phyloP scores from a whole-genome alignment of 2,113 vertebrate genomes.

The Datnioides undecimradiatus region DNA sequence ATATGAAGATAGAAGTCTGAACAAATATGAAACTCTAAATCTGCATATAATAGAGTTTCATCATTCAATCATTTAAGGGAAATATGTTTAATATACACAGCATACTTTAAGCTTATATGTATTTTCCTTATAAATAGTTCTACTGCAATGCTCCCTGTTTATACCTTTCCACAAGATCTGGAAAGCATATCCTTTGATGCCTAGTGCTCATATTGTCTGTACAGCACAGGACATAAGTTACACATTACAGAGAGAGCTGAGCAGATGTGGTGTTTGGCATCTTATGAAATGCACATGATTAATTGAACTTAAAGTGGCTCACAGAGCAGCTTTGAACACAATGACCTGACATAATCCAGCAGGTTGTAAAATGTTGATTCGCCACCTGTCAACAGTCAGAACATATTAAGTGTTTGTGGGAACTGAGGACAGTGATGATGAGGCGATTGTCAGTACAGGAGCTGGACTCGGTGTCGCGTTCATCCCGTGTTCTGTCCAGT shows the following conservation, averaged over 20 bases:
- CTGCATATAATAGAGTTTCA: not conserved
- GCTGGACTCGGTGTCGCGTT: not conserved
- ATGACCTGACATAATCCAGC: not conserved
- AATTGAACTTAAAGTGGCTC: not conserved
- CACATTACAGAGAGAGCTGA: not conserved
- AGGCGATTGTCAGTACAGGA: slow-evolving; percentile 1
- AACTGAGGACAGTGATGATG: not conserved
- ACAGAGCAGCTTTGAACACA: not conserved
- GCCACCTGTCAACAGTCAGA: not conserved
- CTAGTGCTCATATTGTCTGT: not conserved
- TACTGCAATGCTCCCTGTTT: not conserved
- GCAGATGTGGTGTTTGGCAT: not conserved
- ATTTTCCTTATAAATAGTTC: too few species aligned
- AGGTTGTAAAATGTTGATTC: not conserved
- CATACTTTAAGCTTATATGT: not conserved
- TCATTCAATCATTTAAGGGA: not conserved
- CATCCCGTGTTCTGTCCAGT: not conserved
- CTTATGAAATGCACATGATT: not conserved
- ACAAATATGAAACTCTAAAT: not conserved
- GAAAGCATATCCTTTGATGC: not conserved
- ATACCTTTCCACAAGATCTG: not conserved
- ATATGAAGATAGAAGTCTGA: not conserved
- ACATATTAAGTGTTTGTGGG: slow-evolving; percentile 1
- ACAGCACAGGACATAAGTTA: not conserved
- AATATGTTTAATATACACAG: not conserved